Evolutionary conservation across 1,140 invertebrate species (phyloP).

Genomic region (Dufourea novaeangliae): DNA sequence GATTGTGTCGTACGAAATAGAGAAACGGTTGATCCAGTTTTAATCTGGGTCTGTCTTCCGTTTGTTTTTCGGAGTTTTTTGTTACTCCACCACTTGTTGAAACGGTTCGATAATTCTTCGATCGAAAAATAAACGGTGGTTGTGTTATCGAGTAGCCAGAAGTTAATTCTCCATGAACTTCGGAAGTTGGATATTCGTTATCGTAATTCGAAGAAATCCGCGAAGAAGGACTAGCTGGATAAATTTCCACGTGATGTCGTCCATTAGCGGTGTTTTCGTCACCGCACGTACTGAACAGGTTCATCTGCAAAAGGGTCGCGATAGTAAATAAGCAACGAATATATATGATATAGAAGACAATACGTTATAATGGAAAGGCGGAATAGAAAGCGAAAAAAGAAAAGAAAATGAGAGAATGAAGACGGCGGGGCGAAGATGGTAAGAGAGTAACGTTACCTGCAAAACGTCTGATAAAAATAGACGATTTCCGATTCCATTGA

Average conservation of each 20-base stretch:
- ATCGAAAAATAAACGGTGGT: background rate
- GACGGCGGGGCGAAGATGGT: no score
- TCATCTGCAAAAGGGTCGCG: slow-evolving; percentile 81
- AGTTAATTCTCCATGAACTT: background rate
- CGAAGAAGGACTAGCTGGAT: slow-evolving; percentile 84
- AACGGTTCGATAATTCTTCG: background rate
- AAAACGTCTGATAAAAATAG: slow-evolving; percentile 90
- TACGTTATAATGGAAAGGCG: no score
- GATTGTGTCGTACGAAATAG: slow-evolving; percentile 93
- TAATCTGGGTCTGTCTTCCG: slow-evolving; percentile 86
- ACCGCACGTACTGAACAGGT: slow-evolving; percentile 90
- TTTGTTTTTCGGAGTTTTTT: slow-evolving; percentile 44
- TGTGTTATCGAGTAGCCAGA: background rate
- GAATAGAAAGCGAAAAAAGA: slow-evolving; percentile 42
- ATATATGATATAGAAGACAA: no score
- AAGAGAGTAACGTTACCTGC: slow-evolving; percentile 83
- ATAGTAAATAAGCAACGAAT: no score
- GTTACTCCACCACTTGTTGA: slow-evolving; percentile 17
- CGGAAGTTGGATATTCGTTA: background rate
- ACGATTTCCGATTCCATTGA: slow-evolving; percentile 89
- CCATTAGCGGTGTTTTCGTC: slow-evolving; percentile 86
- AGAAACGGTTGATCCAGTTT: slow-evolving; percentile 92
- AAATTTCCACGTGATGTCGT: slow-evolving; percentile 89
- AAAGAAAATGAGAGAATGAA: slow-evolving; percentile 2
- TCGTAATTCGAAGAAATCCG: background rate